Conservation (phyloP, 2,113 vertebrate species). For the Maccullochella peelii region DNA sequence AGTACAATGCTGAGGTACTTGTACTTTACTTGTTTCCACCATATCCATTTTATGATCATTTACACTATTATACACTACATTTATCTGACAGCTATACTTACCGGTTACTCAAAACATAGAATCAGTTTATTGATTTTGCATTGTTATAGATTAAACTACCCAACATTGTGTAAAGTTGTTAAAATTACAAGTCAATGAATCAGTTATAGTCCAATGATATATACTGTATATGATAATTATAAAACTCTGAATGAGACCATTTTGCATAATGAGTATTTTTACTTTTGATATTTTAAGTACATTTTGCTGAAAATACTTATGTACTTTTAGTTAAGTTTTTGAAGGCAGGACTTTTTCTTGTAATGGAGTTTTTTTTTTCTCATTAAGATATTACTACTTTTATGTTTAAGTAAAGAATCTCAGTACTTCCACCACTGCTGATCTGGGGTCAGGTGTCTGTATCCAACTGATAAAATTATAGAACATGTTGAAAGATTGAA, state of each 20-base stretch:
- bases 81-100: background rate
- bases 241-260: too few relatives aligned
- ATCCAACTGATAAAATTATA: background rate
- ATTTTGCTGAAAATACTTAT: background rate
- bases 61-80: background rate
- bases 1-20: background rate
- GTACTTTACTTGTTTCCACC: background rate
- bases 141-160: background rate
- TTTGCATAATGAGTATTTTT: background rate
- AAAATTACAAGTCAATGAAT: background rate
- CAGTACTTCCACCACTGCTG: background rate
- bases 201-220: background rate
- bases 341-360: background rate
- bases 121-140: background rate
- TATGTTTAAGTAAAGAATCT: background rate
- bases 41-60: background rate
- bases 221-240: too few relatives aligned
- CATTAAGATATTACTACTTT: background rate
- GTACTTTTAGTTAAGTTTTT: too few relatives aligned
- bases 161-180: background rate
- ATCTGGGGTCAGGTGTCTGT: background rate
- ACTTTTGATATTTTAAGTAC: background rate
- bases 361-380: background rate
- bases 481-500: slow-evolving; percentile 4
- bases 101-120: background rate